phyloP scores from a whole-genome alignment of 1,140 invertebrate genomes.

The Alviniconcha marisindica region DNA sequence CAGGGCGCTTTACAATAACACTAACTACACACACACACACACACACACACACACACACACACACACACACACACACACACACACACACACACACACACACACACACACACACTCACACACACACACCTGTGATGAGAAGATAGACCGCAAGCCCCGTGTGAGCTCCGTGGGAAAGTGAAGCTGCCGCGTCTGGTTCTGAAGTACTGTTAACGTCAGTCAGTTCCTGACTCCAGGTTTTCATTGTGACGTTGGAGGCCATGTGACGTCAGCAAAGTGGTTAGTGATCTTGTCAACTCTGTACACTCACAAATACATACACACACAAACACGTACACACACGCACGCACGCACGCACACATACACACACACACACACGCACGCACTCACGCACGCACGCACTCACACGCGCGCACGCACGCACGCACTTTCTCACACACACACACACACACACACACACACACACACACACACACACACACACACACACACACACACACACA shows the following conservation, averaged over 20 bases:
- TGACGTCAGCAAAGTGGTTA: no score
- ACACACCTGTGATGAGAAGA: no score
- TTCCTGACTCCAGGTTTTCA: no score
- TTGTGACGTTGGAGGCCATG: no score
- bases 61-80: conserved; percentile 10
- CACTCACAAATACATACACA: no score
- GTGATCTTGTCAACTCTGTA: no score
- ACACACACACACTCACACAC: background rate
- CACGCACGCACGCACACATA: background rate
- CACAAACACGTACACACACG: background rate
- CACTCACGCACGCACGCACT: no score
- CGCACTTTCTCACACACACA: background rate
- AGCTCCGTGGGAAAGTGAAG: no score
- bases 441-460: conserved; percentile 6
- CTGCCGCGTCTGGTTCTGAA: no score
- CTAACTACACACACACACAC: conserved; percentile 2
- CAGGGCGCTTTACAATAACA: no score
- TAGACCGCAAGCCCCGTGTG: no score
- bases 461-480: conserved; percentile 22
- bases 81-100: background rate
- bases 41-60: conserved; percentile 17
- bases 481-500: background rate
- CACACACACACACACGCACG: background rate
- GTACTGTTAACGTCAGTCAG: no score
- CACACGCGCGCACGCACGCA: background rate